These are phyloP conservation scores for Diadophis punctatus DNA, from an alignment of 2,113 vertebrate species.

Conservation along the genomic window DNA sequence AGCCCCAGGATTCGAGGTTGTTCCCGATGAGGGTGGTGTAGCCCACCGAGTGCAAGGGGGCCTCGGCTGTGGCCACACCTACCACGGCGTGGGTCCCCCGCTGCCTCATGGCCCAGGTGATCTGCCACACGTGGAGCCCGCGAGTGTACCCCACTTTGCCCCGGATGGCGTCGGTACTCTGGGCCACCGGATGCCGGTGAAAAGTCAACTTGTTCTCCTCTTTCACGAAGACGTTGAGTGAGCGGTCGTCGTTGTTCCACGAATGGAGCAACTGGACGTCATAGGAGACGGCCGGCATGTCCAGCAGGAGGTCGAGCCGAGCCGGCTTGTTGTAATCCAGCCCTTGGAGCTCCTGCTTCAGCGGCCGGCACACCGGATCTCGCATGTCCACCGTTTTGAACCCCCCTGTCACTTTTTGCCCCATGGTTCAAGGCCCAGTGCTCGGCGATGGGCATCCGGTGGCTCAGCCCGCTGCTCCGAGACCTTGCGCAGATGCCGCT, in stretches of 20 bases:
- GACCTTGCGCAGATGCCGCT: neutral
- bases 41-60: slow-evolving; percentile 92
- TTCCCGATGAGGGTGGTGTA: slow-evolving; percentile 94
- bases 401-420: slow-evolving; percentile 96
- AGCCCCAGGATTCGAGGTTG: slow-evolving; percentile 95
- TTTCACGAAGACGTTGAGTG: slow-evolving; percentile 95
- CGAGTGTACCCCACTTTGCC: slow-evolving; percentile 91
- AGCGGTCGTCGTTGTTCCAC: slow-evolving; percentile 95
- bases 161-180: slow-evolving; percentile 94
- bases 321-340: slow-evolving; percentile 90
- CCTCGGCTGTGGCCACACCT: slow-evolving; percentile 86
- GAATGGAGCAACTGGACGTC: slow-evolving; percentile 88
- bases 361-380: slow-evolving; percentile 86
- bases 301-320: slow-evolving; percentile 90
- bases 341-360: slow-evolving; percentile 91
- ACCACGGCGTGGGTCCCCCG: slow-evolving; percentile 94
- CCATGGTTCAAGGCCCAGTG: slow-evolving; percentile 71
- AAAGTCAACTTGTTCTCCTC: slow-evolving; percentile 96
- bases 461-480: slow-evolving; percentile 51
- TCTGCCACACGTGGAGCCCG: slow-evolving; percentile 97
- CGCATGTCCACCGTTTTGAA: slow-evolving; percentile 98
- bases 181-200: slow-evolving; percentile 96
- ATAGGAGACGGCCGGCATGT: slow-evolving; percentile 83
- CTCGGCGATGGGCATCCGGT: slow-evolving; percentile 1
- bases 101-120: slow-evolving; percentile 96